phyloP scores from a whole-genome alignment of 2,113 vertebrate genomes.

The Tapirus terrestris region DNA sequence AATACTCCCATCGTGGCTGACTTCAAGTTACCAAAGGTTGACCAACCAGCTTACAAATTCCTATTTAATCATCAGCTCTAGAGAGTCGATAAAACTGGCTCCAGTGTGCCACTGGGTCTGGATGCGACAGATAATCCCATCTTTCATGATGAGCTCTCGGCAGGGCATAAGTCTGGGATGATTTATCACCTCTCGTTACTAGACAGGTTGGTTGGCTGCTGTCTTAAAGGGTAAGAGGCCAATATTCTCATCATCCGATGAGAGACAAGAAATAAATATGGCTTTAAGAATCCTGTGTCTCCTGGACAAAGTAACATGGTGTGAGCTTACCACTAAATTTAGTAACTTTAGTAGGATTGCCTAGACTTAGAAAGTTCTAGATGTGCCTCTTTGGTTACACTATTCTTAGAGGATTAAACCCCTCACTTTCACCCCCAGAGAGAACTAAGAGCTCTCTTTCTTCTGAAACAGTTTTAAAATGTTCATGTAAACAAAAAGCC shows the following conservation, averaged over 20 bases:
- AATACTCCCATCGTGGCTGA: background rate
- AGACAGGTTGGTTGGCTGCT: background rate
- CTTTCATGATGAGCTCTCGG: background rate
- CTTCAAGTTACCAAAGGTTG: background rate
- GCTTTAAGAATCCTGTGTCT: background rate
- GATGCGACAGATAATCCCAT: rapidly evolving
- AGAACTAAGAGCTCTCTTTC: background rate
- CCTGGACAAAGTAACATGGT: background rate
- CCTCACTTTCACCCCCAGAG: background rate
- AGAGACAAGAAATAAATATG: background rate
- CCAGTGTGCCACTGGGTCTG: background rate
- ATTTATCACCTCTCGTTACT: background rate
- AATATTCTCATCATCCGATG: background rate
- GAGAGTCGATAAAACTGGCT: background rate
- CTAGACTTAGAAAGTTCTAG: background rate
- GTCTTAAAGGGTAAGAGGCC: background rate
- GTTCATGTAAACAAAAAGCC: constrained; percentile 34
- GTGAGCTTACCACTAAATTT: background rate
- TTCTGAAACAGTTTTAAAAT: background rate
- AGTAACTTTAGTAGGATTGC: background rate
- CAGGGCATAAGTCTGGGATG: background rate
- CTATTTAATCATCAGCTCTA: background rate
- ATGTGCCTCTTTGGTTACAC: background rate
- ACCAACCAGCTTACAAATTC: background rate
- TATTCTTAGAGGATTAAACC: background rate